Base-by-base conservation (phyloP, 2,113 vertebrate genomes). In the Malurus alboscapulatus region DNA sequence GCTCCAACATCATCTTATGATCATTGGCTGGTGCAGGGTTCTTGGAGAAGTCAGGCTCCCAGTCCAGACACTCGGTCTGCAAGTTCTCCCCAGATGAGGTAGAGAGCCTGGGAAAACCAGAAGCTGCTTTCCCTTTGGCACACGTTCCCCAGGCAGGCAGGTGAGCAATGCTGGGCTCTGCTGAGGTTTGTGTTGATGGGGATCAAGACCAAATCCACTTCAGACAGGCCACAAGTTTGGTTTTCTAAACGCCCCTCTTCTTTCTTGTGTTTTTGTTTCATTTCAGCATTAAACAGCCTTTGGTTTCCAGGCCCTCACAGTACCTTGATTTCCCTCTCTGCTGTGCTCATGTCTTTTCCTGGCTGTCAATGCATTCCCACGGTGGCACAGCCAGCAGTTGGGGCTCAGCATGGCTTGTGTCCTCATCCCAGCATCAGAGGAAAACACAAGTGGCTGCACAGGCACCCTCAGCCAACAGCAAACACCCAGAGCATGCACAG, bases 281-380 rank as follows among this genome's bases (percentile, higher is more conserved):
- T 15, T 59, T 72, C 57, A 42, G 42, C 27, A 14, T 13, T 32
- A 30, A 88, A 30, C 1, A 1, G 19, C 24, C 55, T 78, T 63
- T 45, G 30, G 27, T 22, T 69, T 36, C 26, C 44, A 18, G 36
- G 13, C 34, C 26, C 71, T 62, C 0, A 0, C 27, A 18, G 50
- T 3, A 44, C 72, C 47, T 50, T 4, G 11, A 47, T 74, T 55
- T 55, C 44, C 48, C 62, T 44, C 29, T 34, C 38, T 18, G 15
- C 40, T 25, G 21, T 1, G 7, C 30, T 69, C 58, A 24, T 5
- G 34, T 13, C 1, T 2, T 32, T 24, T 17, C 38, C 3, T 2
- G 3, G 22, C 57, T 2, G 1, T 3, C 22, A 44, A 19, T 1
- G 21, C 34, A 18, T 24, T n/a, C 29, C 3, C 0, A 0, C 6